These are phyloP conservation scores for Barbus barbus DNA, from an alignment of 2,113 vertebrate genomes.

Conservation along the genomic window DNA sequence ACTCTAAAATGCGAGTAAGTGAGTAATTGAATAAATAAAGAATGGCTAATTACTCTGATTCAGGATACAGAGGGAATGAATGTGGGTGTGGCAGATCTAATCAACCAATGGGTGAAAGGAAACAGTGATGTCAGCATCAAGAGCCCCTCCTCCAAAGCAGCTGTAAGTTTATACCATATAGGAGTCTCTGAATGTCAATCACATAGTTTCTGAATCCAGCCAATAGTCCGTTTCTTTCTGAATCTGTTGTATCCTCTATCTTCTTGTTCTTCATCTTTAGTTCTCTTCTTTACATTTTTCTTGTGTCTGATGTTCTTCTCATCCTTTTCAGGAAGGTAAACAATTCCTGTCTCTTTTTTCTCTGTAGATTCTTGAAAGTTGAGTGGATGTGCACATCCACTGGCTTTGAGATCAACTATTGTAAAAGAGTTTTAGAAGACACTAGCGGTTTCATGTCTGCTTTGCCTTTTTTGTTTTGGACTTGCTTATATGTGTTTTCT, in stretches of 20 bases:
- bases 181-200: not conserved
- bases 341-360: not conserved
- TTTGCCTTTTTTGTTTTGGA: not conserved
- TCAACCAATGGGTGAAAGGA: constrained; percentile 77
- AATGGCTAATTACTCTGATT: constrained; percentile 5
- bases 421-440: not conserved
- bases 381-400: too few species aligned
- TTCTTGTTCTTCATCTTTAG: constrained; percentile 43
- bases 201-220: not conserved
- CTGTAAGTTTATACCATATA: constrained; percentile 59
- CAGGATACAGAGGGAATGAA: constrained; percentile 76
- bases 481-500: not conserved
- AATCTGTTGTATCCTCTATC: not conserved
- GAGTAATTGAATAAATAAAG: not conserved
- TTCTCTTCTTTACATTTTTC: constrained; percentile 51
- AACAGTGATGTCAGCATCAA: constrained; percentile 61
- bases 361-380: not conserved
- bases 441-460: not conserved
- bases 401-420: not conserved
- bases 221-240: not conserved
- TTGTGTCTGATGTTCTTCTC: constrained; percentile 53
- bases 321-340: constrained; percentile 45
- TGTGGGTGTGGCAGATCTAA: constrained; percentile 74
- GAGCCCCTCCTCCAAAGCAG: constrained; percentile 64
- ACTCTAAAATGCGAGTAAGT: not conserved